phyloP scores from a whole-genome alignment of 2,888 invertebrate species.

The Carcina quercana region DNA sequence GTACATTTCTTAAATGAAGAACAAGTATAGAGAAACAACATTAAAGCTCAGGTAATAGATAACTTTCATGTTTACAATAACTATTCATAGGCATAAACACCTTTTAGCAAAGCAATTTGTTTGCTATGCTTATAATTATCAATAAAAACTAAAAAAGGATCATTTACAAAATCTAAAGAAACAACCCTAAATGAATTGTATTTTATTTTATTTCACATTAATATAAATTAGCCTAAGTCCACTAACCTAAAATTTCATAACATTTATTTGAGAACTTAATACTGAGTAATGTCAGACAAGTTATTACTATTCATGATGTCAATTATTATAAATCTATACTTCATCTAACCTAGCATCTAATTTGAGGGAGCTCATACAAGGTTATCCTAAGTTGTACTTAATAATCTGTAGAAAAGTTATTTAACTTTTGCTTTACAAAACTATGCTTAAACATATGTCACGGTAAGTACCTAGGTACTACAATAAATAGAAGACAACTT shows the following conservation, averaged over 20 bases:
- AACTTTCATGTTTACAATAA: neutral
- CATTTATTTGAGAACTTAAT: slow-evolving; percentile 69
- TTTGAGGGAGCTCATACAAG: slow-evolving; percentile 46
- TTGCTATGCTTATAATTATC: too few relatives aligned
- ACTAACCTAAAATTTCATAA: slow-evolving; percentile 49
- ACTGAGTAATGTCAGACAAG: slow-evolving; percentile 60
- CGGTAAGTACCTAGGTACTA: slow-evolving; percentile 68
- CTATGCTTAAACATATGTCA: slow-evolving; percentile 64
- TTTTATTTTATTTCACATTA: slow-evolving; percentile 62
- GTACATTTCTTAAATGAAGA: too few relatives aligned
- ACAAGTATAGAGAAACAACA: slow-evolving; percentile 48
- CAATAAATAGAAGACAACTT: slow-evolving; percentile 72
- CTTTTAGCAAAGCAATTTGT: neutral
- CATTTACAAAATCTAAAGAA: slow-evolving; percentile 68
- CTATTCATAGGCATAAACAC: neutral
- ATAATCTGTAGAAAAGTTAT: slow-evolving; percentile 47
- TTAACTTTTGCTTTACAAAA: slow-evolving; percentile 53
- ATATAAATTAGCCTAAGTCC: slow-evolving; percentile 54
- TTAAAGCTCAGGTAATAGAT: slow-evolving; percentile 23
- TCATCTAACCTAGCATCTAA: slow-evolving; percentile 49
- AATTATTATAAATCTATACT: slow-evolving; percentile 39
- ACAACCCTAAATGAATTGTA: slow-evolving; percentile 66
- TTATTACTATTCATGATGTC: slow-evolving; percentile 33
- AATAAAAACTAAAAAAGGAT: slow-evolving; percentile 30
- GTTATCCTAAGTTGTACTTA: slow-evolving; percentile 69